Evolutionary conservation across 2,888 invertebrate species (phyloP), one percentile per base, ranked within the genome.

Genomic region (Mongoloraphidia duomilia): DNA sequence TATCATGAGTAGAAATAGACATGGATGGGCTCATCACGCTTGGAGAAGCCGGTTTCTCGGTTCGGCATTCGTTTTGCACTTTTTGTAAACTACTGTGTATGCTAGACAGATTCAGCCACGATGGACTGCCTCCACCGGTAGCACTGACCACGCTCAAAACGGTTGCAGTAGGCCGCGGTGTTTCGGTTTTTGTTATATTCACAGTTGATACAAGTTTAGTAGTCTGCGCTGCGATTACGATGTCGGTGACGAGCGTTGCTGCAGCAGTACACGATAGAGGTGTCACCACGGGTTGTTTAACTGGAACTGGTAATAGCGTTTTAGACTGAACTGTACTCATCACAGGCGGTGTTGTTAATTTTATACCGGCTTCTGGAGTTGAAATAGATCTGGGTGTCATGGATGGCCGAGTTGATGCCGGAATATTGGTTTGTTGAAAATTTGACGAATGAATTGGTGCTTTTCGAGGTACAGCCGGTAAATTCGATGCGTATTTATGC

Each of bases 21-120:
- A 77, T 66, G 1, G 79, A 78, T 11, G 75, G 58, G 55, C 75
- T 76, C 0, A 73, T 69, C 34, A 74, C 69, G 57, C 70, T 75
- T 56, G 68, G 67, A 56, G 64, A 73, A 65, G 72, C 68, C 2
- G 73, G 71, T 51, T 72, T 72, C 52, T 73, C 72, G 33, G 72
- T 26, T 26, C 26, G 26, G 26, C 26, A 26, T 26, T 26, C 26
- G 26, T 26, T 26, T 26, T 26, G 26, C 6, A 26, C 26, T 26
- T 26, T 26, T 26, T 26, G 26, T 26, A 26, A 26, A 6, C 5
- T 26, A 26, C 26, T 26, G 26, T 26, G 26, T 26, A 26, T 26
- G 6, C 26, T 26, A 26, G 26, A 26, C 5, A 26, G 26, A 6
- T 26, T 26, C 26, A 26, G 6, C 26, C 26, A 26, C 26, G 26